Percentiles rank a stretch among this genome's conserved stretches.
These are phyloP conservation scores for Plagiodera versicolora DNA, from an alignment of 2,888 invertebrate genomes.

Conservation along the genomic window DNA sequence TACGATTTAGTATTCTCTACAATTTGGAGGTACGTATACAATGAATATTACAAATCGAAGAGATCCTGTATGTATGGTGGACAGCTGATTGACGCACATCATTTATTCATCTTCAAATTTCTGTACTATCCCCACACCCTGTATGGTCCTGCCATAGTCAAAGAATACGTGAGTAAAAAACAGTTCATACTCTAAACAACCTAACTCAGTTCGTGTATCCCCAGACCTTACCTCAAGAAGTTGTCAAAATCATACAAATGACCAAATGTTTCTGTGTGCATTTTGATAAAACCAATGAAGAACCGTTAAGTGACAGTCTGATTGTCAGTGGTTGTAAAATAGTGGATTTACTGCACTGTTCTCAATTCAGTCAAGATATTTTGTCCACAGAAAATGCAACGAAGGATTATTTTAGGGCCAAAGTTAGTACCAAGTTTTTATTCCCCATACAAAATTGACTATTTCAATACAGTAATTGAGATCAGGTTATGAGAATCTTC, in stretches of 20 bases:
- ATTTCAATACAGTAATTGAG: not conserved
- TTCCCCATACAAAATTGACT: too few relatives aligned
- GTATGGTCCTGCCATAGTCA: constrained; percentile 41
- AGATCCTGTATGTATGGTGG: constrained; percentile 47
- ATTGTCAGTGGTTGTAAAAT: constrained; percentile 43
- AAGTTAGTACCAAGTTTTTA: constrained; percentile 22
- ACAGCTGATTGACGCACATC: constrained; percentile 42
- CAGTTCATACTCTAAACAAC: not conserved
- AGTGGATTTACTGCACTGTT: constrained; percentile 42
- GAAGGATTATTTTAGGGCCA: constrained; percentile 11
- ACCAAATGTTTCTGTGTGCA: constrained; percentile 46
- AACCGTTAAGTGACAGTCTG: constrained; percentile 31
- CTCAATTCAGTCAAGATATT: constrained; percentile 34
- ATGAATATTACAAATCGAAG: constrained; percentile 39
- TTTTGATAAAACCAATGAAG: constrained; percentile 46
- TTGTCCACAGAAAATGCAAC: constrained; percentile 31
- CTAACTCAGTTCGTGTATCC: not conserved
- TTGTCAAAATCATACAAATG: constrained; percentile 42
- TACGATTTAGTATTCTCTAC: constrained; percentile 43
- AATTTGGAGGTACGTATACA: constrained; percentile 48
- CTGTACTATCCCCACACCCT: constrained; percentile 40
- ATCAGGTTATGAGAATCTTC: too few relatives aligned
- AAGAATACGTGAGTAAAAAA: constrained; percentile 42
- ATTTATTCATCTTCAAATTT: constrained; percentile 42
- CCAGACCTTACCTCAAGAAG: constrained; percentile 43